Evolutionary conservation across 1,140 invertebrate genomes (phyloP).

Genomic region (Amyelois transitella): DNA sequence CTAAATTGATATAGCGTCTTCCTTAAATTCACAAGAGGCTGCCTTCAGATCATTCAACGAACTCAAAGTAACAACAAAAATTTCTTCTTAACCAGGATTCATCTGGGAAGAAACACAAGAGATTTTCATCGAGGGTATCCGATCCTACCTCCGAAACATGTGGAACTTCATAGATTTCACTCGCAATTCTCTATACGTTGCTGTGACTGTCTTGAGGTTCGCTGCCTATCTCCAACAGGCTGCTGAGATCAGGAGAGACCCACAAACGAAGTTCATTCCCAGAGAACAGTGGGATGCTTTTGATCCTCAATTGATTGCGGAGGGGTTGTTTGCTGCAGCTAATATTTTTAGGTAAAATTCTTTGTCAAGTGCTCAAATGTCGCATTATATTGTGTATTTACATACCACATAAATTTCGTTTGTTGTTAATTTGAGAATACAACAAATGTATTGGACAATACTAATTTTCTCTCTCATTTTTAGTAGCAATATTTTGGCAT

Average conservation of each 20-base stretch:
- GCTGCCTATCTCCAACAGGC: constrained; percentile 86
- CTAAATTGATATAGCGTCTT: too few species aligned
- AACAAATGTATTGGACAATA: too few species aligned
- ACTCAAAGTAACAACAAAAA: not conserved
- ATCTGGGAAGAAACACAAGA: constrained; percentile 94
- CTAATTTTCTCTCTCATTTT: too few species aligned
- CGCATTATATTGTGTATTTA: not conserved
- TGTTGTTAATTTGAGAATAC: too few species aligned
- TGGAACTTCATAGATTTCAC: constrained; percentile 98
- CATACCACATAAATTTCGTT: too few species aligned
- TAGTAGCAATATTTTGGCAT: too few species aligned
- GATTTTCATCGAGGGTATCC: constrained; percentile 88
- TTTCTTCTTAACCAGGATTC: constrained; percentile 78
- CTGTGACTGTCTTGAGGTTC: constrained; percentile 83
- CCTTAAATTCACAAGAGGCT: too few species aligned
- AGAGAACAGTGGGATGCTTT: constrained; percentile 93
- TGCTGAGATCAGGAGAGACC: constrained; percentile 79
- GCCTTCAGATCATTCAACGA: too few species aligned
- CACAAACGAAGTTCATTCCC: constrained; percentile 81
- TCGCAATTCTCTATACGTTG: constrained; percentile 89
- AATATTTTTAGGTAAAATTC: constrained; percentile 87
- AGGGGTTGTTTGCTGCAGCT: constrained; percentile 95
- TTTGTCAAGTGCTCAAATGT: not conserved
- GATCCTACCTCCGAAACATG: constrained; percentile 90
- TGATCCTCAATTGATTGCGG: constrained; percentile 95